Evolutionary conservation across 2,888 invertebrate species (phyloP), one percentile per base, ranked within the genome.

Genomic region (Melipona beecheii): DNA sequence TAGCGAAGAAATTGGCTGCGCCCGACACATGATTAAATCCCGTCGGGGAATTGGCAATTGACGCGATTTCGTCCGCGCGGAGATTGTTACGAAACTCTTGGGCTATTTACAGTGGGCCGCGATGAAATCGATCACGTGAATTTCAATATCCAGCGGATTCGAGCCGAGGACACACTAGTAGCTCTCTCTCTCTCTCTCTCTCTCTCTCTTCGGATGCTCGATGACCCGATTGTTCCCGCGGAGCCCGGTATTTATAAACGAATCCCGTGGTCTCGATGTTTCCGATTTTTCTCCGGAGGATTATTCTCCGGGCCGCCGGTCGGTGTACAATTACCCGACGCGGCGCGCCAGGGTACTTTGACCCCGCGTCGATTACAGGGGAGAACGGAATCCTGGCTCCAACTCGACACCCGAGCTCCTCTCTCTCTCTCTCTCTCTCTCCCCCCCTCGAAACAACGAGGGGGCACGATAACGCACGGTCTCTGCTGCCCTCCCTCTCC

Each of bases 1-100:
- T 74, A 69, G 62, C 71, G 78, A 78, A 81, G 72, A 84, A 84
- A 85, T 84, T 81, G 85, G 69, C 69, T 70, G 77, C 58, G 24
- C 74, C 43, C 83, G 78, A 83, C 78, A 68, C 75, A 68, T 65
- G 85, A 84, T 85, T 85, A 80, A 84, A 85, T 76, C 75, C 76
- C 36, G n/a, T 9, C 56, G 31, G 21, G 66, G 50, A 70, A 80
- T 76, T 70, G 75, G 27, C 36, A 56, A 58, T 49, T 60, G 68
- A 64, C 27, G 65, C 54, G 74, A 75, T 64, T 62, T 72, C 52
- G 50, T 21, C 5, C n/a, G 13, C 9, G 6, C 31, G 19, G 50
- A 56, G 65, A 81, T 64, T 68, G 66, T 81, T 58, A 62, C 64
- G 69, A 65, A 70, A 78, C 73, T 81, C 56, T 68, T 31, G 52